A percentile compares a stretch with the other conserved stretches of the same genome.
Conservation (phyloP, 1,140 invertebrate genomes). For the Temnothorax curvispinosus region DNA sequence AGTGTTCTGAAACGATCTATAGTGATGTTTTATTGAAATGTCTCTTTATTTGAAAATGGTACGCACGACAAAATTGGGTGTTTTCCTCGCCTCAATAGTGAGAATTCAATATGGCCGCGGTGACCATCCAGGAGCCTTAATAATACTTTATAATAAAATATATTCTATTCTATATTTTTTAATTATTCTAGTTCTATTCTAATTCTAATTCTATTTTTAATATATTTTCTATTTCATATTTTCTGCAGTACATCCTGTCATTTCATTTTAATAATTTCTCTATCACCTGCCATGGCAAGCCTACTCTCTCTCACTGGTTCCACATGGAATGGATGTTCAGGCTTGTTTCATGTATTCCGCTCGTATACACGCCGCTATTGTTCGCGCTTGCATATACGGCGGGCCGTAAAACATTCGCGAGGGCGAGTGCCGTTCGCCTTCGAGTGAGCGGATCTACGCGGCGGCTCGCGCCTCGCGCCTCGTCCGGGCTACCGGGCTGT, state of each 20-base stretch:
- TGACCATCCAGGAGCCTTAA: too few species aligned
- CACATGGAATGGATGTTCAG: neutral
- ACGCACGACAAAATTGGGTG: too few species aligned
- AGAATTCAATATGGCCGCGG: too few species aligned
- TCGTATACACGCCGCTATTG: conserved; percentile 12
- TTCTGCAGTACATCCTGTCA: neutral
- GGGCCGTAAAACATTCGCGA: neutral
- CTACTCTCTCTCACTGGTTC: neutral
- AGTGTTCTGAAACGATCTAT: too few species aligned
- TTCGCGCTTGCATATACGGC: conserved; percentile 8
- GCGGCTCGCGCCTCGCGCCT: conserved; percentile 18
- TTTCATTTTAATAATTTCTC: neutral
- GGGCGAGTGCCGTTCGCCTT: conserved; percentile 34
- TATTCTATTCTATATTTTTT: neutral
- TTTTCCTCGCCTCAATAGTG: too few species aligned
- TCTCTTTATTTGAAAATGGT: too few species aligned
- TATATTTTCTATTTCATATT: neutral
- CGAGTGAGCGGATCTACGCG: neutral
- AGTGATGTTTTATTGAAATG: too few species aligned
- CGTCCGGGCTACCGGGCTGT: conserved; percentile 22
- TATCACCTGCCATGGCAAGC: neutral
- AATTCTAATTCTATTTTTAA: too few species aligned
- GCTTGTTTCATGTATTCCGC: neutral
- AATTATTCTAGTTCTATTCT: too few species aligned
- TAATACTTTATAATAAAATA: neutral